Evolutionary conservation across 2,797 vertebrate genomes (phyloP).

Genomic region (Catharus ustulatus): DNA sequence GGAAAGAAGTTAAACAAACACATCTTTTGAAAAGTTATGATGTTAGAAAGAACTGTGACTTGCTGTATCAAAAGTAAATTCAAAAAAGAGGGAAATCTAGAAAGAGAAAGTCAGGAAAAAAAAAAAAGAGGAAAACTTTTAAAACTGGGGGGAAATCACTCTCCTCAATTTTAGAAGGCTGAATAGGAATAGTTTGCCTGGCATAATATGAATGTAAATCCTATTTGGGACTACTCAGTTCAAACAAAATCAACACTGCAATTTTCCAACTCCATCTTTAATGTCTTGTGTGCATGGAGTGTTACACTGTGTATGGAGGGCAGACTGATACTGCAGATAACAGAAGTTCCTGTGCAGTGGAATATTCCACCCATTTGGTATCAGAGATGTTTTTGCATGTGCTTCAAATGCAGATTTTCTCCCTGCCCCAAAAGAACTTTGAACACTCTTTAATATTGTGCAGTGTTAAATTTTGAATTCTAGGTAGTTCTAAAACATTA

Average conservation of each 20-base stretch:
- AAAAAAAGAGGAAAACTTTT: not conserved
- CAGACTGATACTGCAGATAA: not conserved
- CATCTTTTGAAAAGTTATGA: not conserved
- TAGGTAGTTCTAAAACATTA: not conserved
- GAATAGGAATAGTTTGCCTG: not conserved
- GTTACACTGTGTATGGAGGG: not conserved
- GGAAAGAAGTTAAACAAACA: not conserved
- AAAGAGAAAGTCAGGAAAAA: not conserved
- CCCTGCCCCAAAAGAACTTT: not conserved
- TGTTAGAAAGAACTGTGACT: not conserved
- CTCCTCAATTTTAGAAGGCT: not conserved
- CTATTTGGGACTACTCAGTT: not conserved
- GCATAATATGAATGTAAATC: not conserved
- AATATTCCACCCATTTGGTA: not conserved
- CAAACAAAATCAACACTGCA: not conserved
- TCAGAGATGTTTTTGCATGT: not conserved
- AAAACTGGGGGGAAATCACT: accelerated
- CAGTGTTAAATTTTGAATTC: not conserved
- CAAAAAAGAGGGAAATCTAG: not conserved
- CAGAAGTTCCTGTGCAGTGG: not conserved
- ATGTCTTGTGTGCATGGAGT: not conserved
- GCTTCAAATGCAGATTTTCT: not conserved
- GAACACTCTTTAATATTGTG: not conserved
- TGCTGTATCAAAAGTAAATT: not conserved
- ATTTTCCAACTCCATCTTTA: not conserved